Percentiles rank a stretch among this genome's conserved stretches.
phyloP scores from a whole-genome alignment of 2,113 vertebrate species.

The Mirza zaza region DNA sequence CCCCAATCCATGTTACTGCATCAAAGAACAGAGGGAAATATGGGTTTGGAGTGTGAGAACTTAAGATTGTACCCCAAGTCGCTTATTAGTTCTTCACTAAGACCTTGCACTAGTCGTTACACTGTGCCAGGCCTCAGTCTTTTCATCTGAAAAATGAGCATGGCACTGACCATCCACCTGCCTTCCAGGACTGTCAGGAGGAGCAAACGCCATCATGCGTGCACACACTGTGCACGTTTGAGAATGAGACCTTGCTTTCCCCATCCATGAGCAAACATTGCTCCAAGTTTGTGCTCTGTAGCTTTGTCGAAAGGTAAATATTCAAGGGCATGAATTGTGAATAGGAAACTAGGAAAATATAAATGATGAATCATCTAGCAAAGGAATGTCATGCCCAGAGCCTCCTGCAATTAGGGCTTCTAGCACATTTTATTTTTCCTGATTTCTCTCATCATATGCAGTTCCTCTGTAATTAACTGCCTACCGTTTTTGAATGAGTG shows the following conservation, averaged over 20 bases:
- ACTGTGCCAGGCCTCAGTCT: neutral
- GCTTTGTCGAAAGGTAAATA: neutral
- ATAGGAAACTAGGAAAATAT: neutral
- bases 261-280: neutral
- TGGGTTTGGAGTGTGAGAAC: neutral
- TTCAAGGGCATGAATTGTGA: neutral
- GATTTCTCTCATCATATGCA: neutral
- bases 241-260: neutral
- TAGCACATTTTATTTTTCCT: neutral
- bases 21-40: neutral
- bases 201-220: accelerated
- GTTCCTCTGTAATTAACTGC: slow-evolving; percentile 26
- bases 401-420: neutral
- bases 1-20: too few species aligned
- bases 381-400: neutral
- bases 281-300: neutral
- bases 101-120: neutral
- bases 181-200: neutral
- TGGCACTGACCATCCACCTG: accelerated
- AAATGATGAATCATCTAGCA: neutral
- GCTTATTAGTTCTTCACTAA: neutral
- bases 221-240: neutral
- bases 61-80: neutral
- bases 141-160: neutral
- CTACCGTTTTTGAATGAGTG: neutral